A percentile compares a stretch with the other conserved stretches of the same genome.
Evolutionary conservation across 2,888 invertebrate genomes (phyloP).

Genomic region (Nomada ferruginata): DNA sequence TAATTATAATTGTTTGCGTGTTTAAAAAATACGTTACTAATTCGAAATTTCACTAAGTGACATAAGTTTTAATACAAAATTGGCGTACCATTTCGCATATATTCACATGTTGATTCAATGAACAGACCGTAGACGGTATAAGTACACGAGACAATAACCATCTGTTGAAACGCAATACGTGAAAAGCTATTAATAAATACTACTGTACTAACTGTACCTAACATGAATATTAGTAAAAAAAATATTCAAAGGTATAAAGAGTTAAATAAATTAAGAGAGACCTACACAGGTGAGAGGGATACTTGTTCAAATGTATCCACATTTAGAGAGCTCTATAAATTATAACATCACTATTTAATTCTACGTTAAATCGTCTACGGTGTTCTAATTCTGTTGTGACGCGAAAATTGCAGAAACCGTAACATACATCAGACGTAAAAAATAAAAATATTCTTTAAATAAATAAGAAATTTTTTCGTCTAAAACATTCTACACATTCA

Average conservation of each 20-base stretch:
- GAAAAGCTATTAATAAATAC: neutral
- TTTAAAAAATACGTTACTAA: slow-evolving; percentile 4
- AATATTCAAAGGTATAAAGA: neutral
- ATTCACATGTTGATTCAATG: slow-evolving; percentile 15
- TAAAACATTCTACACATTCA: no score
- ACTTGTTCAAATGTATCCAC: neutral
- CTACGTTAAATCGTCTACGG: neutral
- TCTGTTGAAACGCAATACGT: neutral
- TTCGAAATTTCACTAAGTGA: slow-evolving; percentile 14
- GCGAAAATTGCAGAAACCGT: no score
- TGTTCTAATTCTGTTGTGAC: neutral
- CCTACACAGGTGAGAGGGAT: neutral
- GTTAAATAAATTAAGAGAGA: slow-evolving; percentile 13
- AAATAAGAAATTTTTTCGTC: no score
- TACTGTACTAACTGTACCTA: neutral
- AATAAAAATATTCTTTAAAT: no score
- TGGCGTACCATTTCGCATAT: slow-evolving; percentile 9
- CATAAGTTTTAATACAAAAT: slow-evolving; percentile 14
- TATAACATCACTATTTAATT: neutral
- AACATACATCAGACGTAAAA: no score
- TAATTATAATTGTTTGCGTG: neutral
- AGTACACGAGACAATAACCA: neutral
- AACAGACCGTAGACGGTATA: slow-evolving; percentile 7
- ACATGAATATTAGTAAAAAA: slow-evolving; percentile 1
- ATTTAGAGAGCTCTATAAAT: slow-evolving; percentile 6